Evolutionary conservation across 1,140 invertebrate species (phyloP), one percentile per base, ranked within the genome.

Genomic region (Drosophila orena): DNA sequence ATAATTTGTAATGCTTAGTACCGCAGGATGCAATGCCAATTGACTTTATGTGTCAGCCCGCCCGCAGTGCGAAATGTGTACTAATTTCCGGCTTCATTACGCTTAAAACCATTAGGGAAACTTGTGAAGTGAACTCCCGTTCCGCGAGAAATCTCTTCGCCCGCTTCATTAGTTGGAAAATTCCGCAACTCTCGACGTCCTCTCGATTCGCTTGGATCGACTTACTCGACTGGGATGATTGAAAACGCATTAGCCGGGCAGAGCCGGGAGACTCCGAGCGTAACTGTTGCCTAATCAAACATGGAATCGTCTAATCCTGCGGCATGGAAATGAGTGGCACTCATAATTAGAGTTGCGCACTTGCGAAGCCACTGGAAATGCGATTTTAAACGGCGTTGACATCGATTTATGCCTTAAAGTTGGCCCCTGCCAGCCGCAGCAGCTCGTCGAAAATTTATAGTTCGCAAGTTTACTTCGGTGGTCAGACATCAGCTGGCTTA

Each of bases 11-110:
- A 15, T 7, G n/a, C n/a, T 7, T 42, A 15, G 6, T 3, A 3
- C 3, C n/a, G 2, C 5, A 42, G n/a, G 2, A 17, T 12, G 42
- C 42, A 42, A 42, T 42, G 40, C 10, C 42, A 20, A 44, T 12
- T 20, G 17, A 20, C 42, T 44, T 43, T 20, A 44, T 15, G 7
- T n/a, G n/a, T 8, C 7, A 42, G 7, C 94, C 95, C 30, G 30
- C 30, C 37, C 37, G 95, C 12, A 57, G 64, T 71, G 47, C 58
- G 46, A 71, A 81, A 86, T 79, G 76, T 84, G 79, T 83, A 79
- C 84, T 89, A 83, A 88, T 89, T 88, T 83, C 84, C 84, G 76
- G 76, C 79, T 89, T 89, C 84, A 88, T 83, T 83, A 83, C 76
- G 78, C 78, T 81, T 75, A 77, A 81, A 88, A 58, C 70, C 77